Percentiles rank a stretch among this genome's conserved stretches.
phyloP scores from a whole-genome alignment of 2,888 invertebrate species.

The Hyppa rectilinea region DNA sequence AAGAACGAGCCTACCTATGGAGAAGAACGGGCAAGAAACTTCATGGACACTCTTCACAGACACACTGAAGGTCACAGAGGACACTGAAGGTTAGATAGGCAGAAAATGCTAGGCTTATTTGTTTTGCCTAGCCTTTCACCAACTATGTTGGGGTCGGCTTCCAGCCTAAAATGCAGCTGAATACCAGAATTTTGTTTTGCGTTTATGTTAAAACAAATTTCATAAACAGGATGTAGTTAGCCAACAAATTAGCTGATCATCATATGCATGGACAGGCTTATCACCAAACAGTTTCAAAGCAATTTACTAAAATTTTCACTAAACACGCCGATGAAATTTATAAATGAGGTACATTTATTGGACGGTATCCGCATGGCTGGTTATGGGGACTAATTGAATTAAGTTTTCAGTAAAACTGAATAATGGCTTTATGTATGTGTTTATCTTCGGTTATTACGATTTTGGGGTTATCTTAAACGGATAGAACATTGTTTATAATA shows the following conservation, averaged over 20 bases:
- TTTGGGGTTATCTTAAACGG: not conserved
- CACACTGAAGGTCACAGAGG: too few relatives aligned
- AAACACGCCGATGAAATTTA: conserved; percentile 34
- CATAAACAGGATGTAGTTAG: not conserved
- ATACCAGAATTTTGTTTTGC: too few relatives aligned
- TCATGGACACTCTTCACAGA: too few relatives aligned
- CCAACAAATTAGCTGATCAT: conserved; percentile 13
- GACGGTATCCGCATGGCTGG: not conserved
- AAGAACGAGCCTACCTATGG: too few relatives aligned
- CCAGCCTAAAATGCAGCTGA: too few relatives aligned
- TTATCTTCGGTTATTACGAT: not conserved
- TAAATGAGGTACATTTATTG: conserved; percentile 35
- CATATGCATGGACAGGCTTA: conserved; percentile 30
- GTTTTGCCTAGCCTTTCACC: too few relatives aligned
- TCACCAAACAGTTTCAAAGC: conserved; percentile 13
- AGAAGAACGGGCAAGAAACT: too few relatives aligned
- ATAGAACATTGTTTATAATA: not conserved
- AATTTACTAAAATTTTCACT: conserved; percentile 52
- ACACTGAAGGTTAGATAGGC: too few relatives aligned
- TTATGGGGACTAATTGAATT: conserved; percentile 29
- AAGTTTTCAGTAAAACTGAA: conserved; percentile 15
- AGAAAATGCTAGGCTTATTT: too few relatives aligned
- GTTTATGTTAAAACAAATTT: too few relatives aligned
- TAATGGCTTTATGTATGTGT: conserved; percentile 25
- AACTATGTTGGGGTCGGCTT: too few relatives aligned